Percentiles rank a stretch among this genome's conserved stretches.
Evolutionary conservation across 2,797 vertebrate species (phyloP).

Genomic region (Leuciscus waleckii): DNA sequence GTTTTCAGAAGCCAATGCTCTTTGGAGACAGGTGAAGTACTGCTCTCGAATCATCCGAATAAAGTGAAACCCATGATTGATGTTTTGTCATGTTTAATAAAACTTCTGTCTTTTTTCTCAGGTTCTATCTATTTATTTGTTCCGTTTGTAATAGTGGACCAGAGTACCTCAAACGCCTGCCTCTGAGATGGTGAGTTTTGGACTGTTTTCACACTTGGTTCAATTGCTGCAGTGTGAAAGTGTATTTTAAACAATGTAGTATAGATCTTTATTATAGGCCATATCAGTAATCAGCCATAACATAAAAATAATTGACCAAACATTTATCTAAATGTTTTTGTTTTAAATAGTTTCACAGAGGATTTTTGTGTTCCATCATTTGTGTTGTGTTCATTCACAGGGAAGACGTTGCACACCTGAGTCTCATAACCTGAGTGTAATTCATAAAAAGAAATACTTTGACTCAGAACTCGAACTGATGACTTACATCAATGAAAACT

Average conservation of each 20-base stretch:
- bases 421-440: constrained; percentile 97
- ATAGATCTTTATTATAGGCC: background rate
- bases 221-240: background rate
- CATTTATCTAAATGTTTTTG: background rate
- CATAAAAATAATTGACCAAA: no score
- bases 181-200: constrained; percentile 89
- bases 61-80: background rate
- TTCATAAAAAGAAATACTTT: constrained; percentile 94
- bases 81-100: background rate
- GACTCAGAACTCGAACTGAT: constrained; percentile 96
- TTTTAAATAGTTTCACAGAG: background rate
- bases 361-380: background rate
- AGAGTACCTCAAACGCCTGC: constrained; percentile 96
- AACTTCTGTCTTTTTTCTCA: constrained; percentile 62
- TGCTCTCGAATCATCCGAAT: background rate
- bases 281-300: no score
- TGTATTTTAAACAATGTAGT: background rate
- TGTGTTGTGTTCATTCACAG: constrained; percentile 69
- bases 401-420: constrained; percentile 96
- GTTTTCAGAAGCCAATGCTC: constrained; percentile 96
- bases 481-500: constrained; percentile 96
- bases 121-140: constrained; percentile 99
- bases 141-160: constrained; percentile 98
- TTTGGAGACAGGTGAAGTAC: constrained; percentile 92
- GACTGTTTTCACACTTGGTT: background rate